These are phyloP conservation scores for Heliopora coerulea DNA, from an alignment of 92 coral and sea anemone species.

Conservation along the genomic window DNA sequence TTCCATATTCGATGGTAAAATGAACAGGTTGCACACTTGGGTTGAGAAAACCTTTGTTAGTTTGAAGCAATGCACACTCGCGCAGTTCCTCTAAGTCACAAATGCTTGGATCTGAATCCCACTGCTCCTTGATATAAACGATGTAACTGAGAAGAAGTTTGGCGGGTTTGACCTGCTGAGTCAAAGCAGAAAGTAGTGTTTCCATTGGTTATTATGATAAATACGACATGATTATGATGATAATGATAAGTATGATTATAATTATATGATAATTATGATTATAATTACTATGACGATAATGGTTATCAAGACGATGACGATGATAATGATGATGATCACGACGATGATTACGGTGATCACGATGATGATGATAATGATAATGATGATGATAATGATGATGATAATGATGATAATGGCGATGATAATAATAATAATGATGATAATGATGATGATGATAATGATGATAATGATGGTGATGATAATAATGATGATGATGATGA, in stretches of 20 bases:
- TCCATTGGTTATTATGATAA: neutral
- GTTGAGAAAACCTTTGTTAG: constrained; percentile 70
- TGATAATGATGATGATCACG: neutral
- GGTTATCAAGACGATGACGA: neutral
- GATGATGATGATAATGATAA: neutral
- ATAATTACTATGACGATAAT: neutral
- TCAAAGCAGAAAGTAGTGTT: neutral
- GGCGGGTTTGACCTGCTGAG: constrained; percentile 53
- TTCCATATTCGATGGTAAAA: constrained; percentile 76
- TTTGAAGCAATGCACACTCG: constrained; percentile 64
- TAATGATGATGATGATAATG: neutral
- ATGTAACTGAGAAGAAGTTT: constrained; percentile 66
- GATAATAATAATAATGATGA: neutral
- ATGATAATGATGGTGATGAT: neutral
- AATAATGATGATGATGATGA: neutral
- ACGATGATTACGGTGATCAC: neutral
- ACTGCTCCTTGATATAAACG: constrained; percentile 68
- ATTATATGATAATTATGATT: neutral
- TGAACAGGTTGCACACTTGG: constrained; percentile 65
- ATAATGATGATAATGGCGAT: neutral
- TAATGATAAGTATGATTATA: neutral
- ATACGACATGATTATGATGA: neutral
- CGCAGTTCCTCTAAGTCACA: constrained; percentile 78
- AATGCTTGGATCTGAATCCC: constrained; percentile 54
- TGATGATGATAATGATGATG: neutral